These are phyloP conservation scores for Hemicentrotus pulcherrimus DNA, from an alignment of 35 echinoderm and acorn worm species.

Conservation along the genomic window DNA sequence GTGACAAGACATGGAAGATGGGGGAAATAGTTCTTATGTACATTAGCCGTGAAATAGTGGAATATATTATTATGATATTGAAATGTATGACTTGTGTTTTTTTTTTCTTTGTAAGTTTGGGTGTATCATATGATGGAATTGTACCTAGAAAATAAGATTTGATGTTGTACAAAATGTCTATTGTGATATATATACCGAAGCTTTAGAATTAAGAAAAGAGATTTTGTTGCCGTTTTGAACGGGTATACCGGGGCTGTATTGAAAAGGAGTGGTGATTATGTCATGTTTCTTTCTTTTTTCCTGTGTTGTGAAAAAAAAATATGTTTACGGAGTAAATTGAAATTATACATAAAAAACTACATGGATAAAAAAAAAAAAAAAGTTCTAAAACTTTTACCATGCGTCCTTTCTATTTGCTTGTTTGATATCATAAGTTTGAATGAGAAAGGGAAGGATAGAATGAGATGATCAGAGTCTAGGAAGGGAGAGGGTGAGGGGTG, in stretches of 20 bases:
- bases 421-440: neutral
- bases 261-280: neutral
- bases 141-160: constrained; percentile 29
- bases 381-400: neutral
- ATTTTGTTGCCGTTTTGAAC: constrained; percentile 23
- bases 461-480: neutral
- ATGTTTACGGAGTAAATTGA: constrained; percentile 14
- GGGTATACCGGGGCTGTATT: constrained; percentile 21
- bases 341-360: neutral
- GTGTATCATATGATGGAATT: constrained; percentile 15
- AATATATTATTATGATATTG: constrained; percentile 15
- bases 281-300: constrained; percentile 18
- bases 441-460: neutral
- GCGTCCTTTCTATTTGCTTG: neutral
- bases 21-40: neutral
- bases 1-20: neutral
- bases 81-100: neutral
- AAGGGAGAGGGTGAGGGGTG: neutral
- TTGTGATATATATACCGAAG: constrained; percentile 27
- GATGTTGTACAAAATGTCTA: constrained; percentile 21
- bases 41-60: neutral
- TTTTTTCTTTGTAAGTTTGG: constrained; percentile 26
- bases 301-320: constrained; percentile 5
- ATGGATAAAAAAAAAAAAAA: neutral
- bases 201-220: neutral